A percentile compares a stretch with the other conserved stretches of the same genome.
These are phyloP conservation scores for Coturnix japonica DNA, from an alignment of 2,113 vertebrate species.

Conservation along the genomic window DNA sequence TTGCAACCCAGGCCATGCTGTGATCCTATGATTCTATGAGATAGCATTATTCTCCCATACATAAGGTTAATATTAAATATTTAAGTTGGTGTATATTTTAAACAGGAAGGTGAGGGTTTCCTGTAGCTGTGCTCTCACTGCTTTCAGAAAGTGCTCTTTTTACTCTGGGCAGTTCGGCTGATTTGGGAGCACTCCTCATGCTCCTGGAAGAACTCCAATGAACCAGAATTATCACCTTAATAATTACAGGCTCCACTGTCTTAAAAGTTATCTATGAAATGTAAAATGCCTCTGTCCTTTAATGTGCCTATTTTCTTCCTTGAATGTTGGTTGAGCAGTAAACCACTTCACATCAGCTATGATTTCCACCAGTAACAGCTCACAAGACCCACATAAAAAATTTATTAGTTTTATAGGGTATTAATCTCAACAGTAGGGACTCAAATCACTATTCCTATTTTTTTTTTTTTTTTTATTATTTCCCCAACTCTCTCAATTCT, in stretches of 20 bases:
- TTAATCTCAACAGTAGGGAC: background rate
- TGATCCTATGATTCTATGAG: too few species aligned
- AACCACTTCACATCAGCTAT: background rate
- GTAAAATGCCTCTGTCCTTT: background rate
- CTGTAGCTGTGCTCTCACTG: rapidly evolving
- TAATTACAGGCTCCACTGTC: background rate
- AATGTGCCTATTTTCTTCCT: background rate
- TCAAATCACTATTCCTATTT: background rate
- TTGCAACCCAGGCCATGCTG: too few species aligned
- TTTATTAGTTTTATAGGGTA: background rate
- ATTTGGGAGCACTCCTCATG: background rate
- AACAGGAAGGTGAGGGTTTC: background rate
- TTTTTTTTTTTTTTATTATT: background rate
- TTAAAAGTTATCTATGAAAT: background rate
- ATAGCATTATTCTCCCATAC: background rate
- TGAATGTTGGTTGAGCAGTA: background rate
- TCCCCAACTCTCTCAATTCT: background rate
- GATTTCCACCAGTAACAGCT: background rate
- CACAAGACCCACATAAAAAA: background rate
- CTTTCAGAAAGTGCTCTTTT: rapidly evolving
- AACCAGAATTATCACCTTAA: background rate
- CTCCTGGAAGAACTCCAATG: background rate
- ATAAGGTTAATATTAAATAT: background rate
- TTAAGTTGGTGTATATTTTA: background rate
- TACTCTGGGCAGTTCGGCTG: background rate